Conservation (phyloP, 2,113 vertebrate species). For the Tricholaema leucomelas region DNA sequence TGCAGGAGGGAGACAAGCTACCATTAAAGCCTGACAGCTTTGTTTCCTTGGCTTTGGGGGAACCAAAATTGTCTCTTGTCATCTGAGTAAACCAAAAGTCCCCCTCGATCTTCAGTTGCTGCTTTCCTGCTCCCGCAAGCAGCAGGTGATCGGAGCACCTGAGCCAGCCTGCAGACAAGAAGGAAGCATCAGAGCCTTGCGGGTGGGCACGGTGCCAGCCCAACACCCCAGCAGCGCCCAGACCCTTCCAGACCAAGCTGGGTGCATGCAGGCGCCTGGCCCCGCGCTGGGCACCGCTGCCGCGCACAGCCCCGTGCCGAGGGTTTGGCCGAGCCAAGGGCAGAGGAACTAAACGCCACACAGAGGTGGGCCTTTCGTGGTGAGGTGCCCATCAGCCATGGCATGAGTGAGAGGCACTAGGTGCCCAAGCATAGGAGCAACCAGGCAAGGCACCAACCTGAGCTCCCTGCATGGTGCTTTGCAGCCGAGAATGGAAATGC, state of each 20-base stretch:
- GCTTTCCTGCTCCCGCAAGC: conserved; percentile 66
- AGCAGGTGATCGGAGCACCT: conserved; percentile 69
- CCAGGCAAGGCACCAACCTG: rapidly evolving
- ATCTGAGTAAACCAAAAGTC: conserved; percentile 72
- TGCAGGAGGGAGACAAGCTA: conserved; percentile 70
- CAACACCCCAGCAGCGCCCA: background rate
- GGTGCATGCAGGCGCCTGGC: background rate
- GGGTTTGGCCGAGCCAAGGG: rapidly evolving
- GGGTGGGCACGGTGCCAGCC: background rate
- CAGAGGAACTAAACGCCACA: rapidly evolving
- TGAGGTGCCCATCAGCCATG: rapidly evolving
- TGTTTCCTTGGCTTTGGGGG: conserved; percentile 67
- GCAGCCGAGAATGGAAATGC: background rate
- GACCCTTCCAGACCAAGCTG: background rate
- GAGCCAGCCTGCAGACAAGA: conserved; percentile 70
- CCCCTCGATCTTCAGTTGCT: conserved; percentile 65
- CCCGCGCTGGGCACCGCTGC: background rate
- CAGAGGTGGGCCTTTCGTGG: rapidly evolving
- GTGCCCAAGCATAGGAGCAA: rapidly evolving
- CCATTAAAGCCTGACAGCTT: conserved; percentile 69
- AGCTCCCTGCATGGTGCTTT: rapidly evolving
- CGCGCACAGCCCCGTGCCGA: rapidly evolving
- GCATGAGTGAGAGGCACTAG: rapidly evolving
- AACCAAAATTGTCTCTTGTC: conserved; percentile 66
- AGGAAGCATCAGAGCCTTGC: conserved; percentile 42